Percentiles rank a stretch among this genome's conserved stretches.
Evolutionary conservation across 2,888 invertebrate genomes (phyloP).

Genomic region (Corythucha ciliata): DNA sequence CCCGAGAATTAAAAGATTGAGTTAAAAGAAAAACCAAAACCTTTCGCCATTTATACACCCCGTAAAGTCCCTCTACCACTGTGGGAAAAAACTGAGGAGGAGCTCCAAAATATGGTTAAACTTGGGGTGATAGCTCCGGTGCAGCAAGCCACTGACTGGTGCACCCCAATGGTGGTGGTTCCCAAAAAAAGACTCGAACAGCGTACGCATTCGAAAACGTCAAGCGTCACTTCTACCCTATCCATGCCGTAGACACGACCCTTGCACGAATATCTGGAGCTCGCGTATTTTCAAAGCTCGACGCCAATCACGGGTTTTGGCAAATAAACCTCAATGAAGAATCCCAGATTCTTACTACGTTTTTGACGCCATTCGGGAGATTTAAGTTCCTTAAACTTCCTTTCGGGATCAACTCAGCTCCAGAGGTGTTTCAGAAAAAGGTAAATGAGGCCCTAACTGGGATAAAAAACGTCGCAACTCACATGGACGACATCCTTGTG

Average conservation of each 20-base stretch:
- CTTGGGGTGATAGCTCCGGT: neutral
- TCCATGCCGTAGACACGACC: constrained; percentile 11
- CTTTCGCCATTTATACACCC: neutral
- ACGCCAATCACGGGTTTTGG: constrained; percentile 34
- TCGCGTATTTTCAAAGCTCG: constrained; percentile 34
- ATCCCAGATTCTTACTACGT: constrained; percentile 30
- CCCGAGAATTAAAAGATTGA: neutral
- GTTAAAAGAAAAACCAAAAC: constrained; percentile 4
- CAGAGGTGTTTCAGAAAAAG: constrained; percentile 28
- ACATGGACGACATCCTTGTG: constrained; percentile 35
- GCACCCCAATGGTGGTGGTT: constrained; percentile 10
- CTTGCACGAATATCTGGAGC: constrained; percentile 14
- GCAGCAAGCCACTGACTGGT: constrained; percentile 8
- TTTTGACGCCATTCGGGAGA: constrained; percentile 33
- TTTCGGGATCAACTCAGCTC: constrained; percentile 31
- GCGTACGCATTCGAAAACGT: too few relatives aligned
- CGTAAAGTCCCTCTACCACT: neutral
- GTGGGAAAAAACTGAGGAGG: neutral
- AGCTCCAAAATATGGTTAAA: neutral
- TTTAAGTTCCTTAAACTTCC: constrained; percentile 33
- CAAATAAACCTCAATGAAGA: constrained; percentile 32
- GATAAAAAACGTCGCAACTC: constrained; percentile 15
- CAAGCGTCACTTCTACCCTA: constrained; percentile 17
- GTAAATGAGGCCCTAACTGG: constrained; percentile 27
- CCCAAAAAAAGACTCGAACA: too few relatives aligned